Evolutionary conservation across 2,113 vertebrate genomes (phyloP).

Genomic region (Clupea harengus): DNA sequence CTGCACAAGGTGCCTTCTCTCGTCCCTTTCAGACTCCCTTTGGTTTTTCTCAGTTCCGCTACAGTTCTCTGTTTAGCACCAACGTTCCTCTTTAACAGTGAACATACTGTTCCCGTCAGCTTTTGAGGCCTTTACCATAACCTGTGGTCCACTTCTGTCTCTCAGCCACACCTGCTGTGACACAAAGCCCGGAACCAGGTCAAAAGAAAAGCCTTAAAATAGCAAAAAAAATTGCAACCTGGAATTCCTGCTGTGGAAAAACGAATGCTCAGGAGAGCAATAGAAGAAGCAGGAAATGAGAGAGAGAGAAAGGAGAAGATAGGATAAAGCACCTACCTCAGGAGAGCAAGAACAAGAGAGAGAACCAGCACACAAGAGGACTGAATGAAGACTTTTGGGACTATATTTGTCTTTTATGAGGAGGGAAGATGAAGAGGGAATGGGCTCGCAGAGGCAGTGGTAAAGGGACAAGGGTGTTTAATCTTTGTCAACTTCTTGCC

Average conservation of each 20-base stretch:
- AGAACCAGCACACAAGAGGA: constrained; percentile 1
- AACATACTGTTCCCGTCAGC: not conserved
- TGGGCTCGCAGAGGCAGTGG: constrained; percentile 4
- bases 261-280: not conserved
- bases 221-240: not conserved
- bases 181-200: constrained; percentile 26
- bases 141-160: not conserved
- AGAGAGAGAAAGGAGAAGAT: not conserved
- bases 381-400: constrained; percentile 1
- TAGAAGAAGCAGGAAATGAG: not conserved
- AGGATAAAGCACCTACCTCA: not conserved
- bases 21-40: not conserved
- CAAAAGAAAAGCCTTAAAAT: constrained; percentile 21
- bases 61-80: not conserved
- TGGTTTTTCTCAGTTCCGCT: not conserved
- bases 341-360: not conserved
- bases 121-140: not conserved
- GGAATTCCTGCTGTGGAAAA: not conserved
- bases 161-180: not conserved
- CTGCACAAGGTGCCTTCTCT: not conserved
- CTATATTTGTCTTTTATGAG: constrained; percentile 4
- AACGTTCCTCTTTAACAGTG: not conserved
- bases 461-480: constrained; percentile 29
- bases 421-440: not conserved
- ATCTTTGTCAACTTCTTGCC: constrained; percentile 48